Percentiles rank a stretch among this genome's conserved stretches.
Conservation (phyloP, 1,140 invertebrate species). For the Drosophila kepulauana region DNA sequence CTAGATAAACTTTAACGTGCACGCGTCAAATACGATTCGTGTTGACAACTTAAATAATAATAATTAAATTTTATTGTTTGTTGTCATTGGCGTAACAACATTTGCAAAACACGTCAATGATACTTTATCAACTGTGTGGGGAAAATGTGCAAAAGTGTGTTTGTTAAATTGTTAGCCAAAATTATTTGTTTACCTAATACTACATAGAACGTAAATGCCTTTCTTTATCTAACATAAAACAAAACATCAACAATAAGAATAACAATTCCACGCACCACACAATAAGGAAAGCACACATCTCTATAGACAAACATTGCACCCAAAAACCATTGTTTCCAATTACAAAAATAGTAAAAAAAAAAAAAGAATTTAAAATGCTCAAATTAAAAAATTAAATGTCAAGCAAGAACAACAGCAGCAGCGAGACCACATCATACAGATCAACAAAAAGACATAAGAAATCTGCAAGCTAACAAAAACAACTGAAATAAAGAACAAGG, state of each 20-base stretch:
- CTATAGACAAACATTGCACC: constrained; percentile 35
- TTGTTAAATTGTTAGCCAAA: constrained; percentile 80
- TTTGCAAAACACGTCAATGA: constrained; percentile 57
- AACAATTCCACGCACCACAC: constrained; percentile 13
- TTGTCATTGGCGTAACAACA: constrained; percentile 42
- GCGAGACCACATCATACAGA: constrained; percentile 19
- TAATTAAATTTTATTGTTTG: constrained; percentile 29
- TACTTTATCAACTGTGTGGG: constrained; percentile 53
- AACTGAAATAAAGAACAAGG: constrained; percentile 6
- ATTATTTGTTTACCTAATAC: constrained; percentile 79
- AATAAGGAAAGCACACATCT: constrained; percentile 39
- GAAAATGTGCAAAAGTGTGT: constrained; percentile 78
- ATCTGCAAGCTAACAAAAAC: constrained; percentile 52
- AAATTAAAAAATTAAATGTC: constrained; percentile 70
- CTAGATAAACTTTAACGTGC: constrained; percentile 26
- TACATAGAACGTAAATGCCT: constrained; percentile 64
- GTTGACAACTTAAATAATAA: constrained; percentile 44
- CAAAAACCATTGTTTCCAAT: constrained; percentile 3
- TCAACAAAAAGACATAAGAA: constrained; percentile 37
- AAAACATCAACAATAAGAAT: not conserved
- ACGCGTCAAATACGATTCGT: constrained; percentile 24
- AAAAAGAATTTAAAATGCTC: constrained; percentile 61
- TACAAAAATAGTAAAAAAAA: constrained; percentile 45
- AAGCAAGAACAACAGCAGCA: constrained; percentile 50
- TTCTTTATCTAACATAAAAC: constrained; percentile 42